Evolutionary conservation across 2,113 vertebrate genomes (phyloP), one percentile per base, ranked within the genome.

Genomic region (Ibidorhyncha struthersii): DNA sequence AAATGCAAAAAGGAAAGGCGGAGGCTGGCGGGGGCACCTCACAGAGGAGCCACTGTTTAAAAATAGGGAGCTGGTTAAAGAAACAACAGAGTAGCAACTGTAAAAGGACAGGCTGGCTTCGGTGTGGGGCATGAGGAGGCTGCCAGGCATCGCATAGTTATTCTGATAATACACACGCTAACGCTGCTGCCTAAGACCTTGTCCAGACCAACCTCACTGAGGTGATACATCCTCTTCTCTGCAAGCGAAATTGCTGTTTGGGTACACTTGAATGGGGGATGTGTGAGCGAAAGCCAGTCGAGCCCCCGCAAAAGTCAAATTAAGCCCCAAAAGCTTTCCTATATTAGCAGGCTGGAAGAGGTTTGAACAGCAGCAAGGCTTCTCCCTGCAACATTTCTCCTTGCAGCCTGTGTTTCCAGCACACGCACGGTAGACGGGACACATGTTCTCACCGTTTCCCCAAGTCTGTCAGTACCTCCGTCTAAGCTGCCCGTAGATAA

Each of bases 21-120:
- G 53, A 59, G 38, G 67, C 52, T 72, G 70, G 70, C 73, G 86
- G 49, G 61, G 93, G 79, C 50, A 86, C 50, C 80, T 84, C 82
- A 92, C 76, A 93, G 80, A 91, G 71, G 58, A 94, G 83, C 63
- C 38, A 22, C 58, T 78, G 93, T 96, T 96, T 92, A 96, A 97
- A 97, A 96, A 95, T 89, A 96, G 86, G 77, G 61, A 91, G 59
- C 49, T 70, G 17, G 59, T 84, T 53, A 66, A 92, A 89, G 72
- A 40, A 83, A 72, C 41, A 14, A 62, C 32, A 79, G 65, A 81
- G 61, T 2, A 87, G 50, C 61, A 63, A 61, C 73, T 89, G 80
- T 78, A 56, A 78, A 96, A 92, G 91, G 86, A 52, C 80, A 91
- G 52, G 83, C 65, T 78, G 70, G 56, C 61, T 61, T 83, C 72